Evolutionary conservation across 1,140 invertebrate species (phyloP).

Genomic region (Catajapyx aquilonaris): DNA sequence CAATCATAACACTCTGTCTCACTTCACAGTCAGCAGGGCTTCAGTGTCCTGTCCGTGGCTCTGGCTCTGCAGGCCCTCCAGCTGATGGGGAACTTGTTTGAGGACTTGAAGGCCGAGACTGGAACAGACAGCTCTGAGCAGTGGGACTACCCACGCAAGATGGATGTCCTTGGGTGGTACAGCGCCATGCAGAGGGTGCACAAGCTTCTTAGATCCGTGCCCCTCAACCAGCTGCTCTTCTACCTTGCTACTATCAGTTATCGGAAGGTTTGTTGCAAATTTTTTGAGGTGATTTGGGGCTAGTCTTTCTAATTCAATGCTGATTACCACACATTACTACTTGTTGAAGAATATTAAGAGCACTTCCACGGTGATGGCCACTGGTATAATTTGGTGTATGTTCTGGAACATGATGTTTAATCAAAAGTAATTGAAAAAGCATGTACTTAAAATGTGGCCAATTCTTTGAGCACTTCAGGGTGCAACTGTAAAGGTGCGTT

Average conservation of each 20-base stretch:
- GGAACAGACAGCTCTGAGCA: constrained; percentile 3
- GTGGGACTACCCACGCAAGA: constrained; percentile 10
- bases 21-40: constrained; percentile 41
- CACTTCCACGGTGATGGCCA: too few species aligned
- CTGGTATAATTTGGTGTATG: too few species aligned
- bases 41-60: constrained; percentile 59
- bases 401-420: too few species aligned
- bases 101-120: constrained; percentile 39
- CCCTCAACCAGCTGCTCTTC: constrained; percentile 58
- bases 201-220: constrained; percentile 37
- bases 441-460: too few species aligned
- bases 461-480: too few species aligned
- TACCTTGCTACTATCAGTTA: constrained; percentile 72
- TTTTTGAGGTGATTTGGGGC: too few species aligned
- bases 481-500: too few species aligned
- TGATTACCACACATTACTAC: too few species aligned
- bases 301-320: too few species aligned
- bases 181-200: constrained; percentile 43
- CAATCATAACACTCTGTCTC: neutral
- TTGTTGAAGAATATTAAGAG: too few species aligned
- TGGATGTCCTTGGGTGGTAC: constrained; percentile 32
- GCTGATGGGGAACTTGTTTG: constrained; percentile 37
- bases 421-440: too few species aligned
- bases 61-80: constrained; percentile 48
- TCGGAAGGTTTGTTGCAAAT: too few species aligned